Base-by-base conservation (phyloP, 2,797 vertebrate genomes). In the Darevskia mixta region DNA sequence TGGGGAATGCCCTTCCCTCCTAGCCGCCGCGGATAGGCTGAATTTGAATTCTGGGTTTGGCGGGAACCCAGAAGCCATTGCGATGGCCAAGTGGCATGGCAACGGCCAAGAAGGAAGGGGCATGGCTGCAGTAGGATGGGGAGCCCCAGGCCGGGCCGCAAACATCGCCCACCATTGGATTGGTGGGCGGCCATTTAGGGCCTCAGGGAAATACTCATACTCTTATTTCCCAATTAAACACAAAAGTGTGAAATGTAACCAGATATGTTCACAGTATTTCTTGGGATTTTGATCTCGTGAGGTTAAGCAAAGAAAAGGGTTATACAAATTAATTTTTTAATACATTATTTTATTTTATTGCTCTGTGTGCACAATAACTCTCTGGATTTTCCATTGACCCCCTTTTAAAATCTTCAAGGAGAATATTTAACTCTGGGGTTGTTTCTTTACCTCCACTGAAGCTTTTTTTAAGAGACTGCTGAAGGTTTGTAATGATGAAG, bases 401-500 rank as follows among this genome's bases (percentile, higher is more conserved):
- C 38, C 83, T 93, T 41, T 94, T 93, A 85, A 93, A 91, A 92
- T 95, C 88, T 95, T 94, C 82, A 92, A 91, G 87, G 67, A 38
- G 79, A 90, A 61, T 82, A 58, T 85, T 93, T 95, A 91, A 90
- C 90, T 93, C 83, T 69, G 49, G 25, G 15, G 73, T 75, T 86
- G 15, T 83, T 90, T 83, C 41, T 86, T 94, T 92, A 73, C 77
- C 91, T 86, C n/a, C 92, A 82, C 79, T 91, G 89, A 95, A 94
- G 89, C 72, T 58, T 86, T 95, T 55, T 94, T 94, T 9, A 0
- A 90, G 92, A 69, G 92, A 90, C 90, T 92, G 87, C 91, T 93
- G 89, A 89, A 93, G 92, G 94, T 95, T 95, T 91, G 83, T 92
- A 93, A 90, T 92, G 87, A 95, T 91, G 95, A 93, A 91, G 72